phyloP scores from a whole-genome alignment of 2,797 vertebrate genomes.

The Knipowitschia caucasica region DNA sequence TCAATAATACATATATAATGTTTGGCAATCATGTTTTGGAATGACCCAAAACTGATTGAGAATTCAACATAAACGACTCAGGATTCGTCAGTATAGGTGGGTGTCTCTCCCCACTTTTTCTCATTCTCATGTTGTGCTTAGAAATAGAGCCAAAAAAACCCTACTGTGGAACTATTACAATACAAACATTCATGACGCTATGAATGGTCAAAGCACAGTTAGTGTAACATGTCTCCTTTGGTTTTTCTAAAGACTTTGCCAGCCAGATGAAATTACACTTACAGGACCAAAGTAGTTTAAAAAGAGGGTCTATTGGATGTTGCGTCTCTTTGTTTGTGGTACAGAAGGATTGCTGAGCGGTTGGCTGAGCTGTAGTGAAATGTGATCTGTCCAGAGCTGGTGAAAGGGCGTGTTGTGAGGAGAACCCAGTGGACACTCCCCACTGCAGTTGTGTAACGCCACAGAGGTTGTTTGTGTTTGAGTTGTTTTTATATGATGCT shows the following conservation, averaged over 20 bases:
- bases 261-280: neutral
- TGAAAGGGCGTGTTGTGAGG: conserved; percentile 7
- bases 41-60: too few relatives aligned
- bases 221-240: neutral
- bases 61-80: too few relatives aligned
- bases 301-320: neutral
- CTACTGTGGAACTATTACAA: too few relatives aligned
- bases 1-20: too few relatives aligned
- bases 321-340: neutral
- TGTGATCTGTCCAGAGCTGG: conserved; percentile 6
- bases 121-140: too few relatives aligned
- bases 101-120: too few relatives aligned
- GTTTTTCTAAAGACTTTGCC: neutral
- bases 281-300: conserved; percentile 13
- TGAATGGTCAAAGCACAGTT: neutral
- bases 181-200: too few relatives aligned
- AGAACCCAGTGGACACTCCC: conserved; percentile 9
- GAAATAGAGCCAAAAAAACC: too few relatives aligned
- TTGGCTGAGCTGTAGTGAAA: neutral
- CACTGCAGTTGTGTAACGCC: conserved; percentile 34
- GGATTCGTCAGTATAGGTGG: too few relatives aligned
- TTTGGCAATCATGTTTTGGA: too few relatives aligned
- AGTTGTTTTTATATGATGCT: conserved; percentile 22
- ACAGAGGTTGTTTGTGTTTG: conserved; percentile 15
- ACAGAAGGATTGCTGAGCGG: neutral